phyloP scores from a whole-genome alignment of 2,797 vertebrate genomes.

The Crenuchus spilurus region DNA sequence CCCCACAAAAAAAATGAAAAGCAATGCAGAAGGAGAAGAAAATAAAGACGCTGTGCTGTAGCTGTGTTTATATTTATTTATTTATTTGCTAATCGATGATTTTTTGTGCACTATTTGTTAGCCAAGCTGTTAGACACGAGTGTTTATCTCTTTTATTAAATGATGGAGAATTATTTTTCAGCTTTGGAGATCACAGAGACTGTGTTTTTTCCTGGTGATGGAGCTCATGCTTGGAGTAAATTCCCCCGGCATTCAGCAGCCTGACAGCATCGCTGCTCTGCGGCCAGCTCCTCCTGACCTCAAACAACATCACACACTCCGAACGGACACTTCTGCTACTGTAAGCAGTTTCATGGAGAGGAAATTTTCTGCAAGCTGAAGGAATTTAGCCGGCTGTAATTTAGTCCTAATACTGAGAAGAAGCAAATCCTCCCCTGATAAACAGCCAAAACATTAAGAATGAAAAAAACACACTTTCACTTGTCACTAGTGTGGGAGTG shows the following conservation, averaged over 20 bases:
- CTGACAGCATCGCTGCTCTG: slow-evolving; percentile 29
- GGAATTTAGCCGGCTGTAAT: too few relatives aligned
- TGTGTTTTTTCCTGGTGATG: slow-evolving; percentile 15
- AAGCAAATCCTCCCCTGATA: too few relatives aligned
- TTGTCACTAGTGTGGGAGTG: too few relatives aligned
- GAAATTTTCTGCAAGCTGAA: not conserved
- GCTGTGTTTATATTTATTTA: not conserved
- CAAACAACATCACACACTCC: not conserved
- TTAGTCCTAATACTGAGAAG: too few relatives aligned
- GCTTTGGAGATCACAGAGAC: slow-evolving; percentile 35
- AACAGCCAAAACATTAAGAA: too few relatives aligned
- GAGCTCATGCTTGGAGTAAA: not conserved
- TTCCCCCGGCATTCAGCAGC: not conserved
- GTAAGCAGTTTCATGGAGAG: not conserved
- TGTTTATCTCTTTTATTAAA: slow-evolving; percentile 30
- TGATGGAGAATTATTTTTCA: slow-evolving; percentile 28
- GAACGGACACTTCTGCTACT: not conserved
- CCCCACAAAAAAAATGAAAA: not conserved
- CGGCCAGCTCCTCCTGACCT: slow-evolving; percentile 18
- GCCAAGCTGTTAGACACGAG: not conserved
- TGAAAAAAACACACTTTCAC: too few relatives aligned
- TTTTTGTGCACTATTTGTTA: slow-evolving; percentile 5
- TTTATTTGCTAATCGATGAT: not conserved
- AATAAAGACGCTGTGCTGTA: not conserved
- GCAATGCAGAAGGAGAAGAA: not conserved